Conservation (phyloP, 2,113 vertebrate species). For the Lepus americanus region DNA sequence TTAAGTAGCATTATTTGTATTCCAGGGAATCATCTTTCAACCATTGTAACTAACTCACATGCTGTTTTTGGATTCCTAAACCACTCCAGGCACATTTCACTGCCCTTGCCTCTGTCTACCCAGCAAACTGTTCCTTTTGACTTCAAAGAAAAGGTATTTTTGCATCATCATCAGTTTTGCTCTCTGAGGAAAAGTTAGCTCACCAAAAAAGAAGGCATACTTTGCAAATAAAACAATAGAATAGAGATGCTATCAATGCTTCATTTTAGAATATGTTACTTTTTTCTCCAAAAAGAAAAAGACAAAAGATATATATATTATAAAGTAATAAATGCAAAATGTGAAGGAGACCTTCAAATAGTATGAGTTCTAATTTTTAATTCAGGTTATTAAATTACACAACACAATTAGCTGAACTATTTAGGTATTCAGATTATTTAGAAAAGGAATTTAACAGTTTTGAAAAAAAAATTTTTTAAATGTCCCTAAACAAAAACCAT, state of each 20-base stretch:
- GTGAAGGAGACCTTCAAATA: constrained; percentile 32
- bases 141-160: constrained; percentile 73
- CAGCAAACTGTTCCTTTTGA: constrained; percentile 67
- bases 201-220: constrained; percentile 58
- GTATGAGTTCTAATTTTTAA: constrained; percentile 45
- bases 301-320: neutral
- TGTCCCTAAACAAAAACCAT: constrained; percentile 52
- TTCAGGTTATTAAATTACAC: constrained; percentile 48
- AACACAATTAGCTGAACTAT: constrained; percentile 29
- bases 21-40: constrained; percentile 44
- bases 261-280: constrained; percentile 64
- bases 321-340: constrained; percentile 40
- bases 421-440: constrained; percentile 54
- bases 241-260: constrained; percentile 6
- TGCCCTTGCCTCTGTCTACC: constrained; percentile 49
- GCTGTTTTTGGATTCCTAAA: constrained; percentile 20
- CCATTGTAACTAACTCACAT: constrained; percentile 60
- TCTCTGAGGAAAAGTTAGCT: constrained; percentile 45
- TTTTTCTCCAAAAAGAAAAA: constrained; percentile 42
- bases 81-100: constrained; percentile 34
- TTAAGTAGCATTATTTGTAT: constrained; percentile 60
- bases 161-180: constrained; percentile 71
- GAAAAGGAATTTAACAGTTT: constrained; percentile 42
- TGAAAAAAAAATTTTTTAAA: neutral
- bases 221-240: constrained; percentile 62